phyloP scores from a whole-genome alignment of 2,113 vertebrate species.

The Poicephalus gulielmi region DNA sequence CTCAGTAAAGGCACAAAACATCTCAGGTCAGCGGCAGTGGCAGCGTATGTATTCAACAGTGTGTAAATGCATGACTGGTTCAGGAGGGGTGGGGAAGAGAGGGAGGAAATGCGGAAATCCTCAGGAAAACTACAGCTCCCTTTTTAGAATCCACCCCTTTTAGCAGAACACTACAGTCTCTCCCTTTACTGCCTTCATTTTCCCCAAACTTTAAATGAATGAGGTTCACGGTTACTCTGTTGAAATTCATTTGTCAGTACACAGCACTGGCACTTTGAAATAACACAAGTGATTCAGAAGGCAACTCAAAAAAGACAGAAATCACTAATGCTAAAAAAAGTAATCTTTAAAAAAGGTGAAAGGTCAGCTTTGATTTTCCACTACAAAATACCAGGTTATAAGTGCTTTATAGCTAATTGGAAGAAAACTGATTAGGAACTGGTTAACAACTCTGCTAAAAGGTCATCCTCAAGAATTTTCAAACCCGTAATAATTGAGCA shows the following conservation, averaged over 20 bases:
- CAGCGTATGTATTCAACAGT: accelerated
- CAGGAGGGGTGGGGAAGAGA: accelerated
- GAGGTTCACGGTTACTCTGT: neutral
- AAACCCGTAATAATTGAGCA: neutral
- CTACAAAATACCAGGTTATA: neutral
- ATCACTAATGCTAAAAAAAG: neutral
- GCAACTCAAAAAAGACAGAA: neutral
- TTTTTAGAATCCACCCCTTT: neutral
- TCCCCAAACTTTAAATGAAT: neutral
- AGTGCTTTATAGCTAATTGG: neutral
- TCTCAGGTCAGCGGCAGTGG: neutral
- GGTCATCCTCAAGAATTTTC: neutral
- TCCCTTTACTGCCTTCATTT: neutral
- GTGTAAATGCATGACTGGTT: neutral
- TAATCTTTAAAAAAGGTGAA: neutral
- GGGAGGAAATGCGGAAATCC: neutral
- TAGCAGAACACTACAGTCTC: neutral
- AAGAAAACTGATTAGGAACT: neutral
- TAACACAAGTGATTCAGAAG: neutral
- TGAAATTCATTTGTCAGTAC: neutral
- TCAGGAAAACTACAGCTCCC: neutral
- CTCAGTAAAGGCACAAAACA: neutral
- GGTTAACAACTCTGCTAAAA: neutral
- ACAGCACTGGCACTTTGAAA: neutral
- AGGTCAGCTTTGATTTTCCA: neutral